phyloP scores from a whole-genome alignment of 2,113 vertebrate species.

The Myotis yumanensis region DNA sequence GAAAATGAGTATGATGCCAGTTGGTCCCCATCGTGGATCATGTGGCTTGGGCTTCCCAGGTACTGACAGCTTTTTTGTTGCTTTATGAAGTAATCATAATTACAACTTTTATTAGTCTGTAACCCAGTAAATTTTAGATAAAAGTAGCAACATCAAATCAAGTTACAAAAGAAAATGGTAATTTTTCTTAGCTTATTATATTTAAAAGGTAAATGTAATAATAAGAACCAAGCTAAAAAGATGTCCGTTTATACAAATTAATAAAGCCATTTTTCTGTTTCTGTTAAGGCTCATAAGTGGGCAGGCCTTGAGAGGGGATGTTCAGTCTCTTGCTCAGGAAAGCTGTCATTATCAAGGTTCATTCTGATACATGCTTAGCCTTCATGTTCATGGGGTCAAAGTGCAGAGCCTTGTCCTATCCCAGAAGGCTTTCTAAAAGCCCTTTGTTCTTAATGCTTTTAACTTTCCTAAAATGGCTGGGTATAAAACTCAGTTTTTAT shows the following conservation, averaged over 20 bases:
- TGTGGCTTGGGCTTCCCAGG: conserved; percentile 98
- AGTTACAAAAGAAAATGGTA: neutral
- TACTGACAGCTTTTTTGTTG: conserved; percentile 54
- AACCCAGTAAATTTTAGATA: neutral
- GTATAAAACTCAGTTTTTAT: neutral
- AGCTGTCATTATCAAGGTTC: neutral
- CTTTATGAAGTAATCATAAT: neutral
- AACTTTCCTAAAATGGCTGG: neutral
- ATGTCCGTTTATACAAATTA: neutral
- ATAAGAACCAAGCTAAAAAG: neutral
- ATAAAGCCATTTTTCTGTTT: neutral
- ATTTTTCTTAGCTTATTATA: neutral
- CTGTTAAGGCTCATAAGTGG: neutral
- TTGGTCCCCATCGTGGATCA: conserved; percentile 98
- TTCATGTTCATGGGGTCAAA: neutral
- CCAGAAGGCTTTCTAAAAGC: neutral
- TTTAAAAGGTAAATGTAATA: conserved; percentile 9
- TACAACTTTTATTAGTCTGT: neutral
- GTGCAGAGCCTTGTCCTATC: neutral
- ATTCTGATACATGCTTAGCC: neutral
- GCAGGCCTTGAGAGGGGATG: neutral
- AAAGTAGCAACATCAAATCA: neutral
- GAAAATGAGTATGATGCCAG: conserved; percentile 95
- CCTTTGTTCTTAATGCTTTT: neutral
- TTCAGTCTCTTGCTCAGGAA: neutral